Base-by-base conservation (phyloP, 2,888 invertebrate species). In the Drosophila subsilvestris region DNA sequence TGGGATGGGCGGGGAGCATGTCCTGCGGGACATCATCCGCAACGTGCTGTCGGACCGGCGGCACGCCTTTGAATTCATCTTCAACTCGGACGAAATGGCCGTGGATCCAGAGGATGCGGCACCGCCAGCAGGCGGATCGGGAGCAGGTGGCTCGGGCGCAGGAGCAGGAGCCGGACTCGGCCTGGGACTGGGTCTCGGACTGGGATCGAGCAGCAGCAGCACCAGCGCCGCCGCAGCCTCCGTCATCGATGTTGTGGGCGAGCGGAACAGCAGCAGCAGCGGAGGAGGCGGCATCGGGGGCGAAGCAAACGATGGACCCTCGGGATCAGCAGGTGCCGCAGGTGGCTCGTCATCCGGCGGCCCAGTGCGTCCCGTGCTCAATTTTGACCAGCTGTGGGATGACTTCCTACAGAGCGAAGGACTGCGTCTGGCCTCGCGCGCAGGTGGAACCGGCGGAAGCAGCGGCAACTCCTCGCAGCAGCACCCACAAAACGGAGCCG, bases 41-140 rank as follows among this genome's bases (percentile, higher is more conserved):
- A 90, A 89, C 29, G 89, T 90, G 6, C 63, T 89, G 0, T 86
- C 89, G 14, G 89, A 89, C 68, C 86, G 89, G 5, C 79, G 90
- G 2, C 89, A 89, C 56, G 88, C 87, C 6, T 90, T 86, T 32
- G 89, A 89, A 32, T 90, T 90, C 10, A 89, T 89, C 8, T 90
- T 89, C 44, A 90, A 90, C 54, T 80, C 88, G 12, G 89, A 90
- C 54, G 90, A 90, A 17, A 79, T 90, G 78, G 79, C 89, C n/a
- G 75, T 84, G 4, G 88, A 90, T 17, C 76, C 81, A 1, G 89
- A 88, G 57, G 87, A 88, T 18, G 68, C 78, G 1, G 49, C 60
- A 3, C 57, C 78, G 42, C 61, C 17, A 7, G 32, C 59, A 0
- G 63, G 69, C 0, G 61, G 63, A 20, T 72, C 57, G 1, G 58